Conservation (phyloP, 2,113 vertebrate genomes). For the Cairina moschata region DNA sequence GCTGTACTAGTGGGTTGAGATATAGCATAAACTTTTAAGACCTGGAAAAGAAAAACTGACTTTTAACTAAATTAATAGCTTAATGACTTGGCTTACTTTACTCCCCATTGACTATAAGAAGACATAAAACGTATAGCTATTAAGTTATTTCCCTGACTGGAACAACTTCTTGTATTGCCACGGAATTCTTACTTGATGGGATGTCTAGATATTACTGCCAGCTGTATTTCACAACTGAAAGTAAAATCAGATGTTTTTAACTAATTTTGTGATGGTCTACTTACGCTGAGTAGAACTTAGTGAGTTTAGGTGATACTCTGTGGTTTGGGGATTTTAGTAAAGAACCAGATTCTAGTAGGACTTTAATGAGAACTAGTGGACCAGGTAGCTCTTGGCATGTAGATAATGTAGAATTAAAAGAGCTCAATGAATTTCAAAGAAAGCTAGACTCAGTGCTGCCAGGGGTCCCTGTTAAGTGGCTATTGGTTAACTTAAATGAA, state of each 20-base stretch:
- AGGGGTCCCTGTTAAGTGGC: background rate
- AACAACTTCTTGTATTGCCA: background rate
- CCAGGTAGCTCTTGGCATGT: background rate
- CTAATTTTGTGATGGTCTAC: background rate
- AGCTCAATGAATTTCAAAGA: background rate
- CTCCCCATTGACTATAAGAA: background rate
- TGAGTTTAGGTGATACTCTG: background rate
- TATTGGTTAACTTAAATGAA: background rate
- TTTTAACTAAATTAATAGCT: background rate
- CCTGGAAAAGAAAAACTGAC: background rate
- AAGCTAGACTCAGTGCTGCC: background rate
- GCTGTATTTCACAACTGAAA: background rate
- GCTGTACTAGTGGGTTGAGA: background rate
- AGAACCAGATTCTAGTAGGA: background rate
- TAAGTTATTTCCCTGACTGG: background rate
- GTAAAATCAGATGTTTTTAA: background rate
- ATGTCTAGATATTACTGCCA: background rate
- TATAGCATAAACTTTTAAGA: background rate
- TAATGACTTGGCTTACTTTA: background rate
- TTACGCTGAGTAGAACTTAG: background rate
- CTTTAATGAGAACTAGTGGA: rapidly evolving
- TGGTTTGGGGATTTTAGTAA: background rate
- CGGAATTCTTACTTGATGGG: background rate
- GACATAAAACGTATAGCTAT: background rate
- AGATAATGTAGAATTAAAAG: background rate